Conservation (phyloP, 2,888 invertebrate species). For the Cordylochernes scorpioides region DNA sequence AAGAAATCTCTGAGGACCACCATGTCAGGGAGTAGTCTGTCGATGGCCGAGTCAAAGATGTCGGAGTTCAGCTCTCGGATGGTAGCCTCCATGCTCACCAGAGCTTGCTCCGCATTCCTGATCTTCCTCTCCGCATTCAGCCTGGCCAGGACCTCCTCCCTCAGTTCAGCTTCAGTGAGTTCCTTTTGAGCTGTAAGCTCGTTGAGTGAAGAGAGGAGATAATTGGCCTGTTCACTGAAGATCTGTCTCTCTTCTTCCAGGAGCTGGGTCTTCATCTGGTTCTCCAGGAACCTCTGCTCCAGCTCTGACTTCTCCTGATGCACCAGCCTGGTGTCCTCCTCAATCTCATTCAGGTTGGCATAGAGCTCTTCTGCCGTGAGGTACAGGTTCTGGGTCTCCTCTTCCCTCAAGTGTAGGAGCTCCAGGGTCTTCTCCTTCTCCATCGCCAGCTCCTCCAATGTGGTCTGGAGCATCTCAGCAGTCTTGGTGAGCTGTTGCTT, state of each 20-base stretch:
- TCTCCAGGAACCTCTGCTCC: constrained; percentile 2
- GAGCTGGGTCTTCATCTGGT: constrained; percentile 16
- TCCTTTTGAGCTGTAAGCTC: too few species aligned
- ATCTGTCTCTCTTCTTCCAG: constrained; percentile 23
- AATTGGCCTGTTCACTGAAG: constrained; percentile 23
- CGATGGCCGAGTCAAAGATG: too few species aligned
- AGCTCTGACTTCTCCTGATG: constrained; percentile 19
- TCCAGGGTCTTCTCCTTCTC: constrained; percentile 21
- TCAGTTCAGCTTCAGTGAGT: too few species aligned
- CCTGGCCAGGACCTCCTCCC: too few species aligned
- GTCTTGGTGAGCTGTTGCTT: constrained; percentile 17
- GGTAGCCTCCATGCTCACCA: too few species aligned
- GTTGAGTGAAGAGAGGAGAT: constrained; percentile 22
- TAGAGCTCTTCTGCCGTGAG: constrained; percentile 20
- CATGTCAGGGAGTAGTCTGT: too few species aligned
- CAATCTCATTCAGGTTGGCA: constrained; percentile 19
- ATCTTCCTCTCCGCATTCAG: too few species aligned
- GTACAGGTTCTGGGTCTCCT: constrained; percentile 22
- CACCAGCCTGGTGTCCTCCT: constrained; percentile 20
- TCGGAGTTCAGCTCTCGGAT: too few species aligned
- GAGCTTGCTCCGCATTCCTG: too few species aligned
- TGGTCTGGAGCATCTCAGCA: constrained; percentile 15
- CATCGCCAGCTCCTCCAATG: constrained; percentile 18
- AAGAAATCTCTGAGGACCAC: too few species aligned
- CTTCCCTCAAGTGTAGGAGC: constrained; percentile 18